Evolutionary conservation across 2,888 invertebrate genomes (phyloP).

Genomic region (Ctena decussata): DNA sequence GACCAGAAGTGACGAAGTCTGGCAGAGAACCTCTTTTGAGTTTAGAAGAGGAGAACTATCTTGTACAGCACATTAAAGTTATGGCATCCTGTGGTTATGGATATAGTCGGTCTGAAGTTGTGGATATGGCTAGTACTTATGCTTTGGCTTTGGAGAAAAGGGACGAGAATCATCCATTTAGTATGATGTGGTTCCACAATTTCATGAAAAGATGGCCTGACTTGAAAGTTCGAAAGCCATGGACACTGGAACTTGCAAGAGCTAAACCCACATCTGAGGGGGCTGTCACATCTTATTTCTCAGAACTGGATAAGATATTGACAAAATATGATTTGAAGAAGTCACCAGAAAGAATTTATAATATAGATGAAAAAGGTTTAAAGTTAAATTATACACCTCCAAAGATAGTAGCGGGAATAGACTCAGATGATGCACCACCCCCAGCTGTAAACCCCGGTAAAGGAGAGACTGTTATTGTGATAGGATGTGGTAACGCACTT

Average conservation of each 20-base stretch:
- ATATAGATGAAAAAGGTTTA: conserved; percentile 37
- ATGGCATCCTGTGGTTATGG: conserved; percentile 7
- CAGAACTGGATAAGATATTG: conserved; percentile 24
- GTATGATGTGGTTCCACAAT: no score
- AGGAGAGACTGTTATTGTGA: background rate
- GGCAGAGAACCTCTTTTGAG: background rate
- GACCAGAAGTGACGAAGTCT: background rate
- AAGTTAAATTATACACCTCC: conserved; percentile 16
- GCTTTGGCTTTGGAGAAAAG: no score
- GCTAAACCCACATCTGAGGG: conserved; percentile 30
- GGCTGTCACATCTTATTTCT: conserved; percentile 23
- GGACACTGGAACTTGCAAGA: no score
- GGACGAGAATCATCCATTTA: no score
- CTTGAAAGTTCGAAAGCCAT: no score
- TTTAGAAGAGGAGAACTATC: background rate
- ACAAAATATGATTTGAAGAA: conserved; percentile 26
- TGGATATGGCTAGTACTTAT: no score
- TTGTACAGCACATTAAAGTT: background rate
- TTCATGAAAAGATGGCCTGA: no score
- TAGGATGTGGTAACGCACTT: background rate
- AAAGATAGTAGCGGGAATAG: background rate
- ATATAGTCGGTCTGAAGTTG: background rate
- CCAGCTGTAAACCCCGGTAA: conserved; percentile 7
- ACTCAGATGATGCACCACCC: background rate
- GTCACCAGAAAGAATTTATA: conserved; percentile 32